A percentile compares a stretch with the other conserved stretches of the same genome.
These are phyloP conservation scores for Diorhabda elongata DNA, from an alignment of 1,140 invertebrate species.

Conservation along the genomic window DNA sequence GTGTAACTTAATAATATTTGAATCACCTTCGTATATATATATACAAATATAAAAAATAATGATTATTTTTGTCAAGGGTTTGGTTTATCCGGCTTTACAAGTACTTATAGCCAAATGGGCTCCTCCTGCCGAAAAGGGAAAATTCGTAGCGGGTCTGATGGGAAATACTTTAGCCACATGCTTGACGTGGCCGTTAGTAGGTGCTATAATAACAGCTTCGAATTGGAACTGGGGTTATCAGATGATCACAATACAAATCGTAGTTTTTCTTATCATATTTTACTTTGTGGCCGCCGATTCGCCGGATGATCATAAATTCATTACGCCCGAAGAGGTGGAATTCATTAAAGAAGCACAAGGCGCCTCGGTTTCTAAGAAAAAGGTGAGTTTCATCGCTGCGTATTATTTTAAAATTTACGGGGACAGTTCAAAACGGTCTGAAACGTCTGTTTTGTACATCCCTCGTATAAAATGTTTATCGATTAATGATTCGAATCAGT, in stretches of 20 bases:
- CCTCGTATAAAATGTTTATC: too few species aligned
- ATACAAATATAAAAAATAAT: too few species aligned
- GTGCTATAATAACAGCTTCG: slow-evolving; percentile 57
- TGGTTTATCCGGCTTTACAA: slow-evolving; percentile 68
- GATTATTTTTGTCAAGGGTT: slow-evolving; percentile 51
- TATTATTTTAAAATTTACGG: too few species aligned
- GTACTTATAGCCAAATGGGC: slow-evolving; percentile 69
- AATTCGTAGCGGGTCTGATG: slow-evolving; percentile 69
- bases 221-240: slow-evolving; percentile 75
- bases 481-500: not conserved
- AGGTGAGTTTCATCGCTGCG: slow-evolving; percentile 15
- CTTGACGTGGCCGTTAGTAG: slow-evolving; percentile 70
- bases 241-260: slow-evolving; percentile 60
- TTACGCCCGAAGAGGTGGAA: slow-evolving; percentile 67
- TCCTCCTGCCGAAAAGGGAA: slow-evolving; percentile 71
- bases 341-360: slow-evolving; percentile 67
- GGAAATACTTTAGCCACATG: slow-evolving; percentile 74
- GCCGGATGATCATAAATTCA: slow-evolving; percentile 70
- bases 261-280: slow-evolving; percentile 46
- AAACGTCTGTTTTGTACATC: too few species aligned
- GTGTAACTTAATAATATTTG: too few species aligned
- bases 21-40: too few species aligned
- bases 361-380: slow-evolving; percentile 51
- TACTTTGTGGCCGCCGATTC: slow-evolving; percentile 60
- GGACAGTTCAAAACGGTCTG: too few species aligned